Conservation (phyloP, 2,888 invertebrate species). For the Zygogramma bicolorata region DNA sequence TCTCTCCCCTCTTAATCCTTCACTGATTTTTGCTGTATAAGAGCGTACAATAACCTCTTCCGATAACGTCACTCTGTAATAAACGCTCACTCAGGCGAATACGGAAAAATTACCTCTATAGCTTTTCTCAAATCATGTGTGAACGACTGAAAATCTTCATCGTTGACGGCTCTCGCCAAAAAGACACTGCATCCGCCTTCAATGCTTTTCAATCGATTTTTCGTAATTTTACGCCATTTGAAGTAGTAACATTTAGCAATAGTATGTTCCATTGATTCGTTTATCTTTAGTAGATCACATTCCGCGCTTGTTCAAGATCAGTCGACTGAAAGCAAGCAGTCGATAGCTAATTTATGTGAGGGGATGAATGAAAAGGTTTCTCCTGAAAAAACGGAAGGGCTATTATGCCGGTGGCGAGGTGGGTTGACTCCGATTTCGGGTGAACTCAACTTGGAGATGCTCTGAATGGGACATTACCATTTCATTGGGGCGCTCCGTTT, state of each 20-base stretch:
- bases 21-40: no score
- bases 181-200: not conserved
- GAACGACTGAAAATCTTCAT: not conserved
- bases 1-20: no score
- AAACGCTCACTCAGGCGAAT: no score
- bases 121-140: not conserved
- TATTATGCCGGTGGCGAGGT: constrained; percentile 2
- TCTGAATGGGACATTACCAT: not conserved
- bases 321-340: constrained; percentile 34
- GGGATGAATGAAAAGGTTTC: constrained; percentile 33
- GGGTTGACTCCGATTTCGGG: not conserved
- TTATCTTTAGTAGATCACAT: constrained; percentile 51
- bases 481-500: not conserved
- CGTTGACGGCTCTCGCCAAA: not conserved
- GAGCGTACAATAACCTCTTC: no score
- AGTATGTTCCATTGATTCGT: constrained; percentile 59
- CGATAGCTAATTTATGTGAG: constrained; percentile 45
- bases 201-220: constrained; percentile 4
- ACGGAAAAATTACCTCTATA: no score
- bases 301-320: not conserved
- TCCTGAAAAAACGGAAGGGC: constrained; percentile 20
- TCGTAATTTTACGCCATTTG: constrained; percentile 61
- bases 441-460: not conserved
- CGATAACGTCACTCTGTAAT: no score
- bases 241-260: constrained; percentile 59